Base-by-base conservation (phyloP, 2,888 invertebrate genomes). In the Perizoma flavofasciatum region DNA sequence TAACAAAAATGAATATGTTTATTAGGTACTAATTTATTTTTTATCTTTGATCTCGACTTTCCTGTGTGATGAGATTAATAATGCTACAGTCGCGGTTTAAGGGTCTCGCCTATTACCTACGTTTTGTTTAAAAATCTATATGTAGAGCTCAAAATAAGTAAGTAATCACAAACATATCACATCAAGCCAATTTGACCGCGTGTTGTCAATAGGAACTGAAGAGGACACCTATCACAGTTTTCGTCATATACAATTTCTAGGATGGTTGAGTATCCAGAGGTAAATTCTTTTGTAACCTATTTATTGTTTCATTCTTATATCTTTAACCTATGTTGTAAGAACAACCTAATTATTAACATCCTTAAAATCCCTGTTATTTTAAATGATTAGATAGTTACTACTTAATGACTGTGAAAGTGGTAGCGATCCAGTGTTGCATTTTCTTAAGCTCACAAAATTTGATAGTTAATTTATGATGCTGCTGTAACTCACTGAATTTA, bases 31-130 rank as follows among this genome's bases (percentile, higher is more conserved):
- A 41, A n/a, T 5, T 5, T 11, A 55, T 48, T 52, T 58, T 58
- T 43, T 55, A 50, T 53, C 33, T 49, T 50, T 41, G 32, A 59
- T 54, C 53, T 54, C 49, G 54, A 59, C 46, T 54, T 49, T 57
- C 51, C 50, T 22, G 6, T 43, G 22, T 45, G 34, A 33, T 47
- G 10, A 11, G n/a, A 7, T 49, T 49, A 22, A 22, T 5, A 35
- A 3, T 37, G 37, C 3, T 22, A 22, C 22, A 22, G 37, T 37
- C 37, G 22, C 22, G 22, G 22, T 22, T 22, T 22, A 2, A 22
- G 3, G 22, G 22, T 22, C 22, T 22, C 22, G 22, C 1, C 22
- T 22, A 22, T 22, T 22, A 22, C 22, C 3, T 22, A 22, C 22
- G 22, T 22, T 22, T 22, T 22, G 22, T 22, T 22, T 22, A 22